Conservation (phyloP, 2,888 invertebrate genomes). For the Limulus polyphemus region DNA sequence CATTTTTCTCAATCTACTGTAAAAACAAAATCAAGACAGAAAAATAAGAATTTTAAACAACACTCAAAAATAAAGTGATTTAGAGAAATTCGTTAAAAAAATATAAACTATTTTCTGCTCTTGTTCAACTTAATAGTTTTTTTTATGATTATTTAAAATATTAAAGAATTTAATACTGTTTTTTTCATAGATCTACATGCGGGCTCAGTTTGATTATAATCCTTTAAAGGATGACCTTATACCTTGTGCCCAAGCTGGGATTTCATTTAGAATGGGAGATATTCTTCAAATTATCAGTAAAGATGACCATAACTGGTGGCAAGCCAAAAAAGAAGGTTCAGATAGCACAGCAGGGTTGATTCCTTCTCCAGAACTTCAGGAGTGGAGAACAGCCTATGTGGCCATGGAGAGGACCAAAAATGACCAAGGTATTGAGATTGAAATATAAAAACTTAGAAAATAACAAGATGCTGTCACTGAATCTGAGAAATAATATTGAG, state of each 20-base stretch:
- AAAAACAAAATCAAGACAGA: too few relatives aligned
- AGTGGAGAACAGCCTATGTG: constrained; percentile 80
- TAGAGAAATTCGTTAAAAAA: too few relatives aligned
- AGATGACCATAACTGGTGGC: constrained; percentile 99
- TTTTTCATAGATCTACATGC: constrained; percentile 62
- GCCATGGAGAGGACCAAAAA: constrained; percentile 21
- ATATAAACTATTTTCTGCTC: too few relatives aligned
- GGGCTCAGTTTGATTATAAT: constrained; percentile 96
- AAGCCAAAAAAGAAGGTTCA: constrained; percentile 56
- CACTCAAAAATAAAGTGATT: too few relatives aligned
- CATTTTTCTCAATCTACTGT: too few relatives aligned
- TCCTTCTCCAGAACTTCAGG: constrained; percentile 95
- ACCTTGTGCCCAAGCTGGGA: constrained; percentile 97
- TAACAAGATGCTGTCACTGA: too few relatives aligned
- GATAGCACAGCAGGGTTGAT: constrained; percentile 94
- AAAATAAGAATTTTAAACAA: too few relatives aligned
- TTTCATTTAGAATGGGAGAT: constrained; percentile 76
- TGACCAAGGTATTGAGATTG: constrained; percentile 14
- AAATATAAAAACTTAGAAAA: too few relatives aligned
- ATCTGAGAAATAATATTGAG: too few relatives aligned
- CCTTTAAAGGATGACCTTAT: constrained; percentile 95
- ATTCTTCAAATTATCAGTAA: constrained; percentile 81
- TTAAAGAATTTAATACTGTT: too few relatives aligned
- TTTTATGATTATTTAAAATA: too few relatives aligned
- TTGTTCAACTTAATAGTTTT: too few relatives aligned